Conservation (phyloP, 2,797 vertebrate species). For the Lepilemur ruficaudatus region DNA sequence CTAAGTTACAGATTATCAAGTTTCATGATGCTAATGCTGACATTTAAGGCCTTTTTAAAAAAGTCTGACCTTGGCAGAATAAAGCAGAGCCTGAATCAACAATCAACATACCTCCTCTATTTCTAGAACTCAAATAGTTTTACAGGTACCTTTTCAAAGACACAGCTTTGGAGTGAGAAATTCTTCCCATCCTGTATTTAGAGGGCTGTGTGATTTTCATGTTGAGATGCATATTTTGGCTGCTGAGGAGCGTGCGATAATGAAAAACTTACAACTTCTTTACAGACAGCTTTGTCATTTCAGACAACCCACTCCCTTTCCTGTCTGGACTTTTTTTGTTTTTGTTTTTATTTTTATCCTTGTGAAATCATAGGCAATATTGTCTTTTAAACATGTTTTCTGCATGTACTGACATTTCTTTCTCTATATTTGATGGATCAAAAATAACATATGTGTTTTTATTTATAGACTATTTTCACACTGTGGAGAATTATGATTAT, state of each 20-base stretch:
- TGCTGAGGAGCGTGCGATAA: conserved; percentile 40
- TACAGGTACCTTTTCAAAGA: background rate
- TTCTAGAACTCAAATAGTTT: background rate
- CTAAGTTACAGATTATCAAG: background rate
- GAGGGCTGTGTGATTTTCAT: conserved; percentile 30
- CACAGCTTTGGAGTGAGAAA: background rate
- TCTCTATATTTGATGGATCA: background rate
- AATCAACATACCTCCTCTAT: background rate
- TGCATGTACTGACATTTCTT: conserved; percentile 44
- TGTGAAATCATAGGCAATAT: conserved; percentile 35
- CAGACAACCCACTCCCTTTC: conserved; percentile 58
- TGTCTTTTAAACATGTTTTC: conserved; percentile 47
- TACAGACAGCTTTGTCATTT: conserved; percentile 57
- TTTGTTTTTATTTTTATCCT: conserved; percentile 56
- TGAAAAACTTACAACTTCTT: conserved; percentile 67
- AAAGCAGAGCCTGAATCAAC: background rate
- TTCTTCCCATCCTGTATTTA: background rate
- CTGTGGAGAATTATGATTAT: background rate
- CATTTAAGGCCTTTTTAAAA: background rate
- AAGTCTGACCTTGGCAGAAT: background rate
- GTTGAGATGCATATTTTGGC: conserved; percentile 59
- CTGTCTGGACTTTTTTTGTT: conserved; percentile 66
- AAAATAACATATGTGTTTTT: conserved; percentile 35
- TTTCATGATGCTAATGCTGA: background rate
- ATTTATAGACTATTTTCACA: background rate